Conservation (phyloP, 2,797 vertebrate species). For the Chelon auratus region DNA sequence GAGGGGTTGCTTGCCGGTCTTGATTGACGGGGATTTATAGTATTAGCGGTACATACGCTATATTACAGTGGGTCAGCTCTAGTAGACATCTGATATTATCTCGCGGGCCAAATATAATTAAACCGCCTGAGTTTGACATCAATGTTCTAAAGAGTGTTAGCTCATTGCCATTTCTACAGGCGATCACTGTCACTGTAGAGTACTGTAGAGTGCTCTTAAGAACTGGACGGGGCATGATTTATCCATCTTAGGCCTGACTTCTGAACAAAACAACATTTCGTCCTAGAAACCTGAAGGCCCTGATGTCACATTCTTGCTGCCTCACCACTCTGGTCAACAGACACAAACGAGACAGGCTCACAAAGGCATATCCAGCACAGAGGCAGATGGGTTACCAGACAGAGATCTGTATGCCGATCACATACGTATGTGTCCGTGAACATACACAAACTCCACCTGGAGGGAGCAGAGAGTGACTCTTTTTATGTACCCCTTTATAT, state of each 20-base stretch:
- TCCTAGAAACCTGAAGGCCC: conserved; percentile 43
- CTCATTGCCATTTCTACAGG: conserved; percentile 39
- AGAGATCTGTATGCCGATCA: conserved; percentile 60
- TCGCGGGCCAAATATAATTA: too few relatives aligned
- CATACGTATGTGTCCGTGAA: conserved; percentile 37
- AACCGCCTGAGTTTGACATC: too few relatives aligned
- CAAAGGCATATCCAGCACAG: conserved; percentile 57
- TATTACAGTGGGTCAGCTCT: too few relatives aligned
- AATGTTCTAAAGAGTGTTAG: conserved; percentile 13
- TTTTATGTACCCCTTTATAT: conserved; percentile 58
- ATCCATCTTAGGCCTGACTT: conserved; percentile 57
- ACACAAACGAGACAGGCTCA: conserved; percentile 30
- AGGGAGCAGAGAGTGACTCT: conserved; percentile 48
- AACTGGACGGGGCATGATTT: conserved; percentile 65
- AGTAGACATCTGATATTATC: too few relatives aligned
- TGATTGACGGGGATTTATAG: too few relatives aligned
- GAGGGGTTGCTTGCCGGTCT: too few relatives aligned
- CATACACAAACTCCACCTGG: conserved; percentile 41
- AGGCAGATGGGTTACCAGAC: conserved; percentile 55
- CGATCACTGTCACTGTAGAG: conserved; percentile 37
- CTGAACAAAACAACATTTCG: conserved; percentile 58
- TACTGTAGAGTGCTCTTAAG: conserved; percentile 50
- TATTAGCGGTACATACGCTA: too few relatives aligned
- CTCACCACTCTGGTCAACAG: conserved; percentile 44
- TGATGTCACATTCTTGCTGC: conserved; percentile 29